Base-by-base conservation (phyloP, 2,888 invertebrate species). In the Pammene aurita region DNA sequence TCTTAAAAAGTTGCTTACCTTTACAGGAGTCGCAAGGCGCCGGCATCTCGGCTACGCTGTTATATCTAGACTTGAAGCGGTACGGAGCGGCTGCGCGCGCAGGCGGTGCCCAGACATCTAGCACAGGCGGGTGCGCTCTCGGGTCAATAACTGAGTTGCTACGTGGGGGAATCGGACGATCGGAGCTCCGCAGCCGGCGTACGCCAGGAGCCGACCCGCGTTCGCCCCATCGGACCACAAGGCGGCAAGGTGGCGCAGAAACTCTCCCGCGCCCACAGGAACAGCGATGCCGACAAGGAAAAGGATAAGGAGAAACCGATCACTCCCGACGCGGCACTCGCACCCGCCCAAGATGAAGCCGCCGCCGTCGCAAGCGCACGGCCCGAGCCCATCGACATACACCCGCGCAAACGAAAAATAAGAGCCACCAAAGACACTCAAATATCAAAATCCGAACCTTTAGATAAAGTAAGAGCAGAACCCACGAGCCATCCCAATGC, bases 401-500 rank as follows among this genome's bases (percentile, higher is more conserved):
- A 96, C 86, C 96, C 96, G 0, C 92, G 97, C 11, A 97, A 97
- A 81, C 89, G 97, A 62, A 97, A 97, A 86, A 94, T 97, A 84
- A 95, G 95, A 74, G 94, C 95, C 4, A 95, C 94, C 78, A 95
- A 94, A 76, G 94, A 94, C 54, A 9, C 54, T 77, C 67, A 69
- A 34, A 44, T 66, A 1, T 54, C 71, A 14, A 70, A 68, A 60
- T 56, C 55, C 0, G 68, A 70, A 46, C 64, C 64, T 7, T 14
- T 65, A 38, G 69, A 69, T 14, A 69, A 65, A 65, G 64, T 48
- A 16, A 70, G 58, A 67, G 58, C 48, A 5, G 71, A 68, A 65
- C 95, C 95, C 76, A 95, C 95, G 80, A 96, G 96, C 0, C 95
- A 96, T 78, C 95, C 96, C 63, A 97, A 97, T 86, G 97, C 97